phyloP scores from a whole-genome alignment of 2,797 vertebrate genomes.

The Acanthopagrus latus region DNA sequence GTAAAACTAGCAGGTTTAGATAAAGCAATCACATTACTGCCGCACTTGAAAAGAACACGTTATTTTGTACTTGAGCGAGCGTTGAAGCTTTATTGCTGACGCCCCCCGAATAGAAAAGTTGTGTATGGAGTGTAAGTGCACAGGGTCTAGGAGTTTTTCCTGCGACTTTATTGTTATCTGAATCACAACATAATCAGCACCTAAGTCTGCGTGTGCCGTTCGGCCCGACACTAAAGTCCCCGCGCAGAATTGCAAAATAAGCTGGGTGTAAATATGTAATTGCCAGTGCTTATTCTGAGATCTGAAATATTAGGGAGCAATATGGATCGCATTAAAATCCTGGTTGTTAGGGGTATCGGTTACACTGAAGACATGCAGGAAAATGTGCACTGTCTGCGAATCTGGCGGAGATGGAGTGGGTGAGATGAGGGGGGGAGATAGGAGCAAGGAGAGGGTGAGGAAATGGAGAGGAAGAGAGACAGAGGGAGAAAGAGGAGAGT shows the following conservation, averaged over 20 bases:
- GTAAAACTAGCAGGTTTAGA: conserved; percentile 81
- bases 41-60: conserved; percentile 78
- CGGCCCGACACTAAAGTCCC: conserved; percentile 68
- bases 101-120: conserved; percentile 77
- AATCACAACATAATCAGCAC: conserved; percentile 81
- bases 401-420: conserved; percentile 85
- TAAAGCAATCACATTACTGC: conserved; percentile 82
- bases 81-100: conserved; percentile 82
- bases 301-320: conserved; percentile 86
- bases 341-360: conserved; percentile 85
- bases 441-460: conserved; percentile 72
- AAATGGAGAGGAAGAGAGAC: conserved; percentile 75
- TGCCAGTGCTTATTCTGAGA: conserved; percentile 86
- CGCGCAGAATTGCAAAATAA: conserved; percentile 85
- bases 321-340: conserved; percentile 87
- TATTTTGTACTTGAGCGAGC: conserved; percentile 76
- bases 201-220: conserved; percentile 61
- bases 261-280: conserved; percentile 88
- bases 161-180: conserved; percentile 81
- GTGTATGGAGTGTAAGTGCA: conserved; percentile 59
- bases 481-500: conserved; percentile 75
- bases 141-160: conserved; percentile 71
- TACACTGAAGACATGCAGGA: conserved; percentile 84
- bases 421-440: conserved; percentile 70
- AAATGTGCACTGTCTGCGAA: conserved; percentile 91